Evolutionary conservation across 2,113 vertebrate species (phyloP).

Genomic region (Apteryx owenii): DNA sequence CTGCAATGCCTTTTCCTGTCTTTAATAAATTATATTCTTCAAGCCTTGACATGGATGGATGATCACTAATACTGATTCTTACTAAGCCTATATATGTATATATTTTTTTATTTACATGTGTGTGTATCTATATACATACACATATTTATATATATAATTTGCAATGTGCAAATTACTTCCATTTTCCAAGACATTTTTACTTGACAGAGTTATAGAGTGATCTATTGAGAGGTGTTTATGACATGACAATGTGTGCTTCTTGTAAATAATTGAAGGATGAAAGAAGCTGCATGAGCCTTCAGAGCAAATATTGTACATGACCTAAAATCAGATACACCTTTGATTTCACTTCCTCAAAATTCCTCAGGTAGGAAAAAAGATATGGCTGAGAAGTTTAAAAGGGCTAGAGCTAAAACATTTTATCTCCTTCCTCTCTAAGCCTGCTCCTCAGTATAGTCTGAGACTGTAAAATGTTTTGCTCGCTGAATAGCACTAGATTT

Average conservation of each 20-base stretch:
- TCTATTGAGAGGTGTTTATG: background rate
- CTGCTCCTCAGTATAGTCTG: background rate
- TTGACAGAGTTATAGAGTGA: background rate
- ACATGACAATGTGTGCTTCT: background rate
- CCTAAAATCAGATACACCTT: constrained; percentile 14
- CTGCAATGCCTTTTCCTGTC: background rate
- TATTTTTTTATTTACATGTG: background rate
- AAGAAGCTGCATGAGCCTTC: background rate
- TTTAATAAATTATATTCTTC: background rate
- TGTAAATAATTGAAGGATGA: constrained; percentile 37
- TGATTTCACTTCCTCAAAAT: constrained; percentile 7
- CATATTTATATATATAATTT: background rate
- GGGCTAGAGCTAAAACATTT: background rate
- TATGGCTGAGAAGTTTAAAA: constrained; percentile 17
- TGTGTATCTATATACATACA: background rate
- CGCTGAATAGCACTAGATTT: background rate
- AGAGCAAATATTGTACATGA: constrained; percentile 41
- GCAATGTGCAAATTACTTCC: background rate
- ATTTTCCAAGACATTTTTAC: background rate
- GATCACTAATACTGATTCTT: background rate
- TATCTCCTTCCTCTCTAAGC: background rate
- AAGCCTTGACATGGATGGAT: background rate
- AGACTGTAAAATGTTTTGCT: constrained; percentile 1
- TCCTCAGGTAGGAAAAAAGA: background rate
- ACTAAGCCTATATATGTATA: background rate